These are phyloP conservation scores for Masticophis lateralis DNA, from an alignment of 2,797 vertebrate genomes.

Conservation along the genomic window DNA sequence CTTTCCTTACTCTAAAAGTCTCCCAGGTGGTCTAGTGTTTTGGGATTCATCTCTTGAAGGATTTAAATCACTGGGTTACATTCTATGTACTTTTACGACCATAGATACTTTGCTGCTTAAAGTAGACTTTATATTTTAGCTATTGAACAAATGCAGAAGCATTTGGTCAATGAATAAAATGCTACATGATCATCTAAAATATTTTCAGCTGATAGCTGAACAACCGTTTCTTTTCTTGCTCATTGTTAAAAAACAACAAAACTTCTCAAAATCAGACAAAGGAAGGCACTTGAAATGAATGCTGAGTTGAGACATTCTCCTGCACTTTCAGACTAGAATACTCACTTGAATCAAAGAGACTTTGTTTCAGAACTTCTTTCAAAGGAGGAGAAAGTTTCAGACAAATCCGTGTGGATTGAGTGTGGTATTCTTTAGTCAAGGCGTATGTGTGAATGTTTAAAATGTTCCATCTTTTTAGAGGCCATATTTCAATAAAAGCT, in stretches of 20 bases:
- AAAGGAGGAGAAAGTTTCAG: not conserved
- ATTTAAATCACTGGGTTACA: constrained; percentile 62
- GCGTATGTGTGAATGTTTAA: not conserved
- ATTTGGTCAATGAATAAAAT: not conserved
- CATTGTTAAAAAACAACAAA: not conserved
- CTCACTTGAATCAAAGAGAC: not conserved
- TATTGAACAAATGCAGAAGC: constrained; percentile 19
- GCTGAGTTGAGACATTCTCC: not conserved
- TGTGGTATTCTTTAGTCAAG: not conserved
- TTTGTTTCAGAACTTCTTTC: not conserved
- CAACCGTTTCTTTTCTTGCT: not conserved
- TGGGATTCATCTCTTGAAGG: constrained; percentile 60
- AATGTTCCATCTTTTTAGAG: not conserved
- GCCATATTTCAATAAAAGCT: not conserved
- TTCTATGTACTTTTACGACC: constrained; percentile 60
- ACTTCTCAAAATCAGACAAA: constrained; percentile 5
- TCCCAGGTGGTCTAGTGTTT: constrained; percentile 64
- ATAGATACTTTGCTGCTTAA: constrained; percentile 48
- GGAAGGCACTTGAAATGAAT: not conserved
- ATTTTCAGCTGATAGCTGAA: not conserved
- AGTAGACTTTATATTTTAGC: constrained; percentile 43
- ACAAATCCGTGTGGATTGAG: not conserved
- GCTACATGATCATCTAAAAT: constrained; percentile 14
- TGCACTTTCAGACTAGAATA: not conserved
- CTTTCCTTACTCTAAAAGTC: constrained; percentile 62